These are phyloP conservation scores for Trematomus bernacchii DNA, from an alignment of 2,797 vertebrate genomes.

Conservation along the genomic window DNA sequence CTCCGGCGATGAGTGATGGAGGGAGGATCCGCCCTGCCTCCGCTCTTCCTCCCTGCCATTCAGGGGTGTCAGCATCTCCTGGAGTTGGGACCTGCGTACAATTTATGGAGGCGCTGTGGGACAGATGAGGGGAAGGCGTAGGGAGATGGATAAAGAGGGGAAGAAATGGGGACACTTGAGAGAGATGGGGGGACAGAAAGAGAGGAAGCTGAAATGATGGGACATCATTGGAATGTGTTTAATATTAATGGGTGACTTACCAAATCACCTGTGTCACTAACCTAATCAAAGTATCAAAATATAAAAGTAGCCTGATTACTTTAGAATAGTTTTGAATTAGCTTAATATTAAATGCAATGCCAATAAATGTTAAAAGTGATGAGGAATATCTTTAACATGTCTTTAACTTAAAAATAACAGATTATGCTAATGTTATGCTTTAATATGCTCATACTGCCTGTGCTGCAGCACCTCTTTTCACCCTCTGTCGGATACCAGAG, in stretches of 20 bases:
- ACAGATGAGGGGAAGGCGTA: conserved; percentile 17
- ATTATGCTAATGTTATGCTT: too few species aligned
- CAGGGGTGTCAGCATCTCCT: conserved; percentile 57
- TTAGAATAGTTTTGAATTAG: too few species aligned
- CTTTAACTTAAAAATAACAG: too few species aligned
- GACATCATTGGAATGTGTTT: conserved; percentile 20
- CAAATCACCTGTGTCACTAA: too few species aligned
- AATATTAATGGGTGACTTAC: neutral
- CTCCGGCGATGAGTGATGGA: conserved; percentile 59
- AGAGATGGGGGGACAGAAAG: conserved; percentile 11
- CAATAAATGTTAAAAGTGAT: too few species aligned
- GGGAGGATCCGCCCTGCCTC: conserved; percentile 47
- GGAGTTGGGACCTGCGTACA: conserved; percentile 26
- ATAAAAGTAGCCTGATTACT: too few species aligned
- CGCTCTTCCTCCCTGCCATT: conserved; percentile 44
- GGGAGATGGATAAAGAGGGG: conserved; percentile 10
- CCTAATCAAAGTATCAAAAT: too few species aligned
- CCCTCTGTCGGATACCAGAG: too few species aligned
- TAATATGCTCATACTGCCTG: too few species aligned
- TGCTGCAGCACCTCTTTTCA: too few species aligned
- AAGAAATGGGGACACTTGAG: conserved; percentile 1
- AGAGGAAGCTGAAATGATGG: conserved; percentile 25
- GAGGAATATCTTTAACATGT: too few species aligned
- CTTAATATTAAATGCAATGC: too few species aligned
- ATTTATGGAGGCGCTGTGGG: conserved; percentile 38